Evolutionary conservation across 1,140 invertebrate species (phyloP).

Genomic region (Fopius arisanus): DNA sequence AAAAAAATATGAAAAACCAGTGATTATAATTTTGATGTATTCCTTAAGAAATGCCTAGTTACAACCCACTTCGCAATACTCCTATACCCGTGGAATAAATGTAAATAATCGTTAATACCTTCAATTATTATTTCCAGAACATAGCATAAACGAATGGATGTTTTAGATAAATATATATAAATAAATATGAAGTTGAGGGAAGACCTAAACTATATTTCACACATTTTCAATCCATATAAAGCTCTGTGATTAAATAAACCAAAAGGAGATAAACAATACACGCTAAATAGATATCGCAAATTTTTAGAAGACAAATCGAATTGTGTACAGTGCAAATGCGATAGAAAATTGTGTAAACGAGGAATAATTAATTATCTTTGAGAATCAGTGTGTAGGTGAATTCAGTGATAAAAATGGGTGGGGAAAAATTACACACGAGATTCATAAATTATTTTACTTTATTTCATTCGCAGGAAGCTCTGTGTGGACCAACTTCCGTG

Average conservation of each 20-base stretch:
- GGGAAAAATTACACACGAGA: constrained; percentile 5
- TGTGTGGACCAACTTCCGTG: constrained; percentile 34
- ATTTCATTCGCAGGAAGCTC: constrained; percentile 26
- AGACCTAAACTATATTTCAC: constrained; percentile 23
- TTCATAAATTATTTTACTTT: constrained; percentile 14
- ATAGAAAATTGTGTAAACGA: constrained; percentile 19
- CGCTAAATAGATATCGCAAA: constrained; percentile 29
- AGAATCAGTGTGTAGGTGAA: constrained; percentile 29
- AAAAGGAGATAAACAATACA: constrained; percentile 23
- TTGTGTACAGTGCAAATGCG: constrained; percentile 38
- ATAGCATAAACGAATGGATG: constrained; percentile 13
- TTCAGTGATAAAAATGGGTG: background rate
- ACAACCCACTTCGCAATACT: background rate
- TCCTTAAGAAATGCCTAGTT: constrained; percentile 1
- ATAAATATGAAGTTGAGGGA: constrained; percentile 19
- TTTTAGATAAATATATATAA: constrained; percentile 12
- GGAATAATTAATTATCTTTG: constrained; percentile 22
- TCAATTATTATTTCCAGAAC: constrained; percentile 15
- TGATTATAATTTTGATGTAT: background rate
- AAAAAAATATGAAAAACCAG: background rate
- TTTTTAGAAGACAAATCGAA: constrained; percentile 31
- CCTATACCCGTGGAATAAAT: constrained; percentile 7
- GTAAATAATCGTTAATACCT: constrained; percentile 26
- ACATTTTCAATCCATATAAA: constrained; percentile 40
- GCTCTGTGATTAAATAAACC: constrained; percentile 38